These are phyloP conservation scores for Craterocephalus amniculus DNA, from an alignment of 2,797 vertebrate genomes.

Conservation along the genomic window DNA sequence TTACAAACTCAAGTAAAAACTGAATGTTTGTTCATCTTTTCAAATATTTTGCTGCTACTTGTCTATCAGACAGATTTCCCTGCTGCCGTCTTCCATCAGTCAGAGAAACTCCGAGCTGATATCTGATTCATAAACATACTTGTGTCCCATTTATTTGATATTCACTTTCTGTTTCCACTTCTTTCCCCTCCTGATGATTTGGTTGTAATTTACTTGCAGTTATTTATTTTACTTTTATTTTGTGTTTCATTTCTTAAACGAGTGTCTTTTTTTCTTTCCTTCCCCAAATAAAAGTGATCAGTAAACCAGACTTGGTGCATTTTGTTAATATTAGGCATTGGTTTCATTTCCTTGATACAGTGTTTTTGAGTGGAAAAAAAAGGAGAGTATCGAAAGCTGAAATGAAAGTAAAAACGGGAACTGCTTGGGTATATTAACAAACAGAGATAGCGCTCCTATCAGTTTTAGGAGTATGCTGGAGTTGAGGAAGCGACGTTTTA, in stretches of 20 bases:
- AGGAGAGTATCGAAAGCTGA: slow-evolving; percentile 48
- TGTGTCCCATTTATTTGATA: slow-evolving; percentile 23
- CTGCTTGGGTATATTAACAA: slow-evolving; percentile 8
- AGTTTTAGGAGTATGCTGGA: not conserved
- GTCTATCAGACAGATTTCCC: slow-evolving; percentile 30
- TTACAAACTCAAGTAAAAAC: slow-evolving; percentile 56
- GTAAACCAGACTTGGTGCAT: slow-evolving; percentile 21
- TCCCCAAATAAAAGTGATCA: slow-evolving; percentile 66
- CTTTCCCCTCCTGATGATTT: slow-evolving; percentile 18
- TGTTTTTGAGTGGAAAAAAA: not conserved
- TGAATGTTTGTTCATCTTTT: slow-evolving; percentile 48
- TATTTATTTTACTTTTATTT: slow-evolving; percentile 27
- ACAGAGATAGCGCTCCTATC: slow-evolving; percentile 8
- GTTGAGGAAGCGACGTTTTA: not conserved
- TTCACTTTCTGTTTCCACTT: slow-evolving; percentile 32
- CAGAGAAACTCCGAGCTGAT: slow-evolving; percentile 34
- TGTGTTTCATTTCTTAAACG: slow-evolving; percentile 50
- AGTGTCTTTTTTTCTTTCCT: slow-evolving; percentile 25
- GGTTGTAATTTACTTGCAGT: slow-evolving; percentile 41
- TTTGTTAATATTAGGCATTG: not conserved
- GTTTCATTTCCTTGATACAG: not conserved
- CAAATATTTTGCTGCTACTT: slow-evolving; percentile 76
- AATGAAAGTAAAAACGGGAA: slow-evolving; percentile 80
- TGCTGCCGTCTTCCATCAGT: slow-evolving; percentile 31
- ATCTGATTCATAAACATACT: slow-evolving; percentile 28